Evolutionary conservation across 2,888 invertebrate species (phyloP).

Genomic region (Neoascia interrupta): DNA sequence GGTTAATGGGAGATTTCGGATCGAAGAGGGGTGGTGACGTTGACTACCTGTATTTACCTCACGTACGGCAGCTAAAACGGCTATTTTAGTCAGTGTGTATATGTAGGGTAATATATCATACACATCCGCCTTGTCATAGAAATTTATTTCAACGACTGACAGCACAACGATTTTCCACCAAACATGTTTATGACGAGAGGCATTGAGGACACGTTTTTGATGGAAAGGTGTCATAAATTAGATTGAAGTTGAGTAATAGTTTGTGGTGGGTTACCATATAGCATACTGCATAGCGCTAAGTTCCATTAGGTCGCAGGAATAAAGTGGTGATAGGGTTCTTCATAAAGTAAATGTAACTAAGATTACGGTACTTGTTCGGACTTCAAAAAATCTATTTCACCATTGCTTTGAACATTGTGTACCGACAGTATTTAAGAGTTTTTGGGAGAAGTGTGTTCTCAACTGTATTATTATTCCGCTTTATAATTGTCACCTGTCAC

Average conservation of each 20-base stretch:
- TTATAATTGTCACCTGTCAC: too few species aligned
- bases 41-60: constrained; percentile 46
- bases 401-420: too few species aligned
- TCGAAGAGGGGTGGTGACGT: constrained; percentile 3
- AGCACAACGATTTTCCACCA: constrained; percentile 60
- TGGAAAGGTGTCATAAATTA: constrained; percentile 79
- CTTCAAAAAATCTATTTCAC: too few species aligned
- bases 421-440: too few species aligned
- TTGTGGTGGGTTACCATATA: too few species aligned
- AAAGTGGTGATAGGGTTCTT: too few species aligned
- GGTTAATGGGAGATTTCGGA: constrained; percentile 5
- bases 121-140: constrained; percentile 68
- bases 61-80: neutral
- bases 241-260: constrained; percentile 71
- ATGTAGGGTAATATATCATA: constrained; percentile 59
- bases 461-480: too few species aligned
- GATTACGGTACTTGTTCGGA: too few species aligned
- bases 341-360: too few species aligned
- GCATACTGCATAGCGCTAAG: too few species aligned
- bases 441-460: too few species aligned
- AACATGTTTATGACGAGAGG: constrained; percentile 59
- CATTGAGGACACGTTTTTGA: constrained; percentile 73
- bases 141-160: constrained; percentile 65
- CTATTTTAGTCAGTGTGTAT: constrained; percentile 15
- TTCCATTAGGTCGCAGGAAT: too few species aligned